Evolutionary conservation across 2,113 vertebrate genomes (phyloP), one percentile per base, ranked within the genome.

Genomic region (Sardina pilchardus): DNA sequence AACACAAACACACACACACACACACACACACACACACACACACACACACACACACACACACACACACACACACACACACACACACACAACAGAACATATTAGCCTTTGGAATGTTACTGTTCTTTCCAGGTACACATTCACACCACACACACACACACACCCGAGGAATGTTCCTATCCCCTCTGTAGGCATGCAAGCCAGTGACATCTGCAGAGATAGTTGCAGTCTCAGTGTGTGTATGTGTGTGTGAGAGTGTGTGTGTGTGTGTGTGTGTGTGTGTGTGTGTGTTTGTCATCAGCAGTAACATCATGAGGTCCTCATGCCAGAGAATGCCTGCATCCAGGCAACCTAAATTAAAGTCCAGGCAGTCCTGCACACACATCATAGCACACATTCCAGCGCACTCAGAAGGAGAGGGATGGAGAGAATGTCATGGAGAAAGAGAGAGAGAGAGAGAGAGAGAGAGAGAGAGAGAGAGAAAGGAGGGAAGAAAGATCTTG

Each of bases 401-500:
- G 26, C 26, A 10, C 63, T 71, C 24, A 71, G 10, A 71, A 78
- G 48, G 81, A 50, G 10, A 83, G 16, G 53, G 48, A 83, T 19
- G 56, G 50, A 83, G 21, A 83, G 39, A 12, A 81, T 48, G 26
- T 82, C 24, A 47, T 45, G 39, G 21, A 82, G 21, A 47, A 34
- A 67, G 43, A 12, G 53, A n/a, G 0, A 42, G 0, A 63, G 16
- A 82, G 85, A 43, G 50, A 75, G 36, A 59, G 78, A 81, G 85
- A 82, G n/a, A n/a, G 0, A 42, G 0, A 63, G 16, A 82, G 85
- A 43, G 50, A 75, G 36, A 59, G 78, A 81, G 85, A 82, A 14
- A 81, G 1, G 16, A 21, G n/a, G 67, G 36, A 59, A 83, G 67
- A 48, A 36, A 53, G 26, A n/a, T 14, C 90, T 90, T 93, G 63